Evolutionary conservation across 2,888 invertebrate species (phyloP).

Genomic region (Lasioglossum figueresi): DNA sequence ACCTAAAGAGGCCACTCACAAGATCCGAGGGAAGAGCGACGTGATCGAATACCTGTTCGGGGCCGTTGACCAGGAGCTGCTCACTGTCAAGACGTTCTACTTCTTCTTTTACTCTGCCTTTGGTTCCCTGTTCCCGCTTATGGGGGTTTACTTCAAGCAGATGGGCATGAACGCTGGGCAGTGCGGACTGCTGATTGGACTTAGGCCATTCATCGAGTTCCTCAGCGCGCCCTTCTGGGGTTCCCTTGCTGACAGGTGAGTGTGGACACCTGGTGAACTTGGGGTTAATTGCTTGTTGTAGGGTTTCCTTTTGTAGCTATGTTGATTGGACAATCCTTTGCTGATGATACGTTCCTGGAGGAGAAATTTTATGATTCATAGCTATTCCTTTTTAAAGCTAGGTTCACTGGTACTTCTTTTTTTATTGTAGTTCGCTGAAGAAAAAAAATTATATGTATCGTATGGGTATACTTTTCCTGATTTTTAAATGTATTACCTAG

Average conservation of each 20-base stretch:
- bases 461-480: background rate
- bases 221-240: constrained; percentile 99
- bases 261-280: background rate
- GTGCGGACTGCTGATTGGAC: constrained; percentile 96
- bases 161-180: constrained; percentile 99
- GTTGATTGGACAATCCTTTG: background rate
- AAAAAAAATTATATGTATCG: background rate
- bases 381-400: background rate
- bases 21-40: constrained; percentile 94
- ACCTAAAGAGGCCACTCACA: constrained; percentile 95
- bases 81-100: constrained; percentile 98
- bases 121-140: constrained; percentile 98
- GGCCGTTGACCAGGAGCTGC: constrained; percentile 94
- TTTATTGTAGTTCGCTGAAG: background rate
- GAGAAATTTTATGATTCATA: background rate
- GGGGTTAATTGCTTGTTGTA: background rate
- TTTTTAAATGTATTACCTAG: background rate
- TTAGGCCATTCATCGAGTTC: constrained; percentile 98
- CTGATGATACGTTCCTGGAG: background rate
- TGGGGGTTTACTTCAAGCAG: constrained; percentile 99
- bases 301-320: background rate
- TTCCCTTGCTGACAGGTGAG: constrained; percentile 93
- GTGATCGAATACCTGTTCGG: constrained; percentile 93
- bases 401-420: background rate
- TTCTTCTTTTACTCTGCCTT: constrained; percentile 99